Base-by-base conservation (phyloP, 30 jellyfish, hydroid and myxozoan genomes). In the Turritopsis dohrnii region DNA sequence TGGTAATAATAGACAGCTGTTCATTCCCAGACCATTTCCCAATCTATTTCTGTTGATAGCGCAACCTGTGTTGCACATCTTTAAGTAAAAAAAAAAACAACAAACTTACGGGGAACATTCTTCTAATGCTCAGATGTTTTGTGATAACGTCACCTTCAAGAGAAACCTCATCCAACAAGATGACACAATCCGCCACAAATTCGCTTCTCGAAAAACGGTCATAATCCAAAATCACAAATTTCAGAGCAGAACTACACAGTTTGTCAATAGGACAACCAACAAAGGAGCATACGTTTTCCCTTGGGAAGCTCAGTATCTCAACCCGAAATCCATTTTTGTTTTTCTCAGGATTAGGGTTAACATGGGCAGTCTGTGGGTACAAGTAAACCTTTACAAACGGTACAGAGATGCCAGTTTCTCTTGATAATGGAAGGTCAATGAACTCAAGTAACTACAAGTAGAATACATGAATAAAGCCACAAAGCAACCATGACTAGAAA, bases 151-250 rank as follows among this genome's bases (percentile, higher is more conserved):
- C 96, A 53, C 98, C 96, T 18, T 84, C 94, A 24, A 87, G 25
- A 74, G 92, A 74, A 27, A 83, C 92, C 79, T 91, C 89, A 28
- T 86, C 97, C 81, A 93, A 22, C 66, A 94, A 87, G 66, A 85
- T 16, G 27, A 75, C 69, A 29, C 85, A 87, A 19, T 93, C 96
- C 24, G 96, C 98, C n/a, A 88, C 95, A 82, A 93, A 93, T 79
- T 93, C 98, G 1, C 96, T 85, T 69, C 96, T 88, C 26, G 98
- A 93, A 72, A 93, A 93, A 26, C 88, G 87, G 52, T 93, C 98
- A 82, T 80, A 93, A 23, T 93, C 98, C 82, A 93, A 85, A 22
- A 93, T 87, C 26, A 93, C 96, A 83, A 93, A 85, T 72, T 80
- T 88, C 52, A 93, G 65, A 5, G 95, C 74, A 17, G 88, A 81